A percentile compares a stretch with the other conserved stretches of the same genome.
Conservation (phyloP, 2,113 vertebrate species). For the Lipophrys pholis region DNA sequence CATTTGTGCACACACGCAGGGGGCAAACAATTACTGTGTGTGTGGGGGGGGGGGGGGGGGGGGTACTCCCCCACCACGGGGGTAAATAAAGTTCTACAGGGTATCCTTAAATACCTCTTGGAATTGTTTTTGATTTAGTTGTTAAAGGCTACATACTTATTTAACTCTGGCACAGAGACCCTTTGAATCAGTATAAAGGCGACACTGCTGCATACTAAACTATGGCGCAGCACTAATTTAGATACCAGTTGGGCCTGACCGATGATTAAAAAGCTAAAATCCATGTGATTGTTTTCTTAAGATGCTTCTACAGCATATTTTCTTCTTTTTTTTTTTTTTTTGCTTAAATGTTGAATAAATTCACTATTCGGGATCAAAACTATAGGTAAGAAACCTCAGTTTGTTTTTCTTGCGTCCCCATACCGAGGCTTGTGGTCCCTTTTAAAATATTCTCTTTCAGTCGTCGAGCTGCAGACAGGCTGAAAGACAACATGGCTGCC, state of each 20-base stretch:
- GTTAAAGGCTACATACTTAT: not conserved
- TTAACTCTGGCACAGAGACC: not conserved
- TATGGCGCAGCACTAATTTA: conserved; percentile 4
- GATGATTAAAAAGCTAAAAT: conserved; percentile 14
- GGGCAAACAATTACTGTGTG: conserved; percentile 4
- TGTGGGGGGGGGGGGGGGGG: too few relatives aligned
- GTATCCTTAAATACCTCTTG: not conserved
- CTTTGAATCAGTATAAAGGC: conserved; percentile 5
- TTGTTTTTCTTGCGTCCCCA: conserved; percentile 5
- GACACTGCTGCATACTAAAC: conserved; percentile 9
- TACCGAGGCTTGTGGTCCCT: conserved; percentile 17
- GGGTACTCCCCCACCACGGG: not conserved
- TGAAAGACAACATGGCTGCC: conserved; percentile 45
- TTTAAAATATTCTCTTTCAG: conserved; percentile 44
- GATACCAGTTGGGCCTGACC: conserved; percentile 15
- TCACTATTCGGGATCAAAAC: conserved; percentile 23
- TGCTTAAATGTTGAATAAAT: conserved; percentile 14
- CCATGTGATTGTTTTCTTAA: conserved; percentile 13
- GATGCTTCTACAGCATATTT: conserved; percentile 4
- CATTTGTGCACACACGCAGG: not conserved
- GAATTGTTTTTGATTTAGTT: not conserved
- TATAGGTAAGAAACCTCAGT: conserved; percentile 11
- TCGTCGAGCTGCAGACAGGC: conserved; percentile 41
- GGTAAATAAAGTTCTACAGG: not conserved
- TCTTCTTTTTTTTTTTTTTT: not conserved